These are phyloP conservation scores for pig (Sus scrofa) DNA, from an alignment of 2,113 vertebrate genomes.

Conservation along the genomic window T2T-Sscrofa CM000820.6:81919501-81920000, in stretches of 20 bases:
- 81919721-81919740: neutral
- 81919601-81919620: neutral
- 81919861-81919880: conserved; percentile 1
- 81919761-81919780: conserved; percentile 5
- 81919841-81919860: conserved; percentile 39
- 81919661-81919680: no score
- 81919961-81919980: conserved; percentile 37
- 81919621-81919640: no score
- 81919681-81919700: no score
- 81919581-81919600: neutral
- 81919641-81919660: no score
- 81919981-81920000: neutral
- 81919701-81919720: no score
- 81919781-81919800: neutral
- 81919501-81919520: neutral
- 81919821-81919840: neutral
- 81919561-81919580: neutral
- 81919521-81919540: neutral
- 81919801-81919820: neutral
- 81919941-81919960: neutral
- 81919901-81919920: conserved; percentile 8
- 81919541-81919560: no score
- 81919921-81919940: neutral
- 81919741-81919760: neutral
- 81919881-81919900: conserved; percentile 42